A percentile compares a stretch with the other conserved stretches of the same genome.
Evolutionary conservation across 2,888 invertebrate genomes (phyloP).

Genomic region (Apodemia duryi): DNA sequence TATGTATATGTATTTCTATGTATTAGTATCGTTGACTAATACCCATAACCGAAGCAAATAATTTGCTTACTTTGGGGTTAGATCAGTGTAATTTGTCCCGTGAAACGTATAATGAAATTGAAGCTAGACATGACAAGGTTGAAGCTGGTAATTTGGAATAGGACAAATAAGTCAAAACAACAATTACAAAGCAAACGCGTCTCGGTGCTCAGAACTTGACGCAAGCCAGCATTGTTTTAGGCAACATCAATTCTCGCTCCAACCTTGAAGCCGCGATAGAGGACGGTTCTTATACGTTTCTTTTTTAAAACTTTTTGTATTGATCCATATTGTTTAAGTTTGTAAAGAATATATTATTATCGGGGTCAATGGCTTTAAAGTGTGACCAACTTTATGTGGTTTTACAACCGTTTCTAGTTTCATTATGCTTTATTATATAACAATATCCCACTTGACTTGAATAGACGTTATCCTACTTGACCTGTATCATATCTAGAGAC

Average conservation of each 20-base stretch:
- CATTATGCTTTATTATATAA: background rate
- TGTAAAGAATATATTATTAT: constrained; percentile 14
- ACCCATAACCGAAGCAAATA: no score
- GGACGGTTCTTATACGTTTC: background rate
- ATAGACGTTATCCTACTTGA: no score
- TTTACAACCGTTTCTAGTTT: background rate
- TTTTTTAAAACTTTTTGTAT: constrained; percentile 1
- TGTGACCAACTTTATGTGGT: background rate
- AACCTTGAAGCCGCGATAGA: background rate
- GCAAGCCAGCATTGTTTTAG: background rate
- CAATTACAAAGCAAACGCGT: constrained; percentile 4
- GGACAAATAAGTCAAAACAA: background rate
- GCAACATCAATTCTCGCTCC: background rate
- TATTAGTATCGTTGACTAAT: no score
- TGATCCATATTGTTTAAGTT: background rate
- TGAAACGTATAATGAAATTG: background rate
- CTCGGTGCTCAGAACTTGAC: background rate
- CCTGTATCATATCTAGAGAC: no score
- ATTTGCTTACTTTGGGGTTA: no score
- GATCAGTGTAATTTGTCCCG: no score
- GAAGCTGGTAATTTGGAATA: constrained; percentile 4
- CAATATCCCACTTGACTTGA: no score
- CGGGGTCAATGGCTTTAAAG: background rate
- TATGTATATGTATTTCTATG: no score
- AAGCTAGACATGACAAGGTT: background rate